Evolutionary conservation across 1,140 invertebrate genomes (phyloP), one percentile per base, ranked within the genome.

Genomic region (Drosophila miranda): DNA sequence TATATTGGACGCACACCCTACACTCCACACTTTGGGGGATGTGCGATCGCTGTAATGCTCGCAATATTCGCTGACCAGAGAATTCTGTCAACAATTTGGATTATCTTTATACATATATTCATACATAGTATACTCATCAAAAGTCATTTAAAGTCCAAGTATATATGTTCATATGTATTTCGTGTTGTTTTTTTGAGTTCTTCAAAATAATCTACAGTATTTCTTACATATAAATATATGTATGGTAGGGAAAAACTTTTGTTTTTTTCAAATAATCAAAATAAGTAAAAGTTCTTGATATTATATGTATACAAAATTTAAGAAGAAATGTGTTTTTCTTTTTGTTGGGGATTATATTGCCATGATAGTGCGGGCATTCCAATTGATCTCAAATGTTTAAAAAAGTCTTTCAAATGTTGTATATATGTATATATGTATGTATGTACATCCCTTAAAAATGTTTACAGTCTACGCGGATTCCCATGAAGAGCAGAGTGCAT

Each of bases 241-340:
- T 41, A 48, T 61, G 51, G 53, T 66, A 28, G 41, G 45, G 43
- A 67, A 21, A 45, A 53, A 67, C 60, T 45, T 21, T 19, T 54
- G 42, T 41, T 38, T 38, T 38, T 13, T 11, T 8, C 34, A 38
- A 38, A 11, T 38, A 38, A 16, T 54, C 19, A 28, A 67, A 54
- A 68, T 46, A 48, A 67, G 61, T 67, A 68, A 55, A 55, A 21
- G 23, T 68, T 49, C 64, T 68, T 68, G 50, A 56, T 42, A 49
- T 49, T 42, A 14, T 67, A 67, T 68, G 68, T 68, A 42, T 56
- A 48, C 30, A 53, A 67, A 67, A 48, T 28, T 38, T 11, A 13
- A 38, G 11, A 38, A 38, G 3, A 5, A 30, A 5, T 38, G 34
- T 13, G 13, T 38, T 38, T 30, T 9, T 3, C 2, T 30, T 9